phyloP scores from a whole-genome alignment of 2,888 invertebrate species.

The Orchesella flavescens region DNA sequence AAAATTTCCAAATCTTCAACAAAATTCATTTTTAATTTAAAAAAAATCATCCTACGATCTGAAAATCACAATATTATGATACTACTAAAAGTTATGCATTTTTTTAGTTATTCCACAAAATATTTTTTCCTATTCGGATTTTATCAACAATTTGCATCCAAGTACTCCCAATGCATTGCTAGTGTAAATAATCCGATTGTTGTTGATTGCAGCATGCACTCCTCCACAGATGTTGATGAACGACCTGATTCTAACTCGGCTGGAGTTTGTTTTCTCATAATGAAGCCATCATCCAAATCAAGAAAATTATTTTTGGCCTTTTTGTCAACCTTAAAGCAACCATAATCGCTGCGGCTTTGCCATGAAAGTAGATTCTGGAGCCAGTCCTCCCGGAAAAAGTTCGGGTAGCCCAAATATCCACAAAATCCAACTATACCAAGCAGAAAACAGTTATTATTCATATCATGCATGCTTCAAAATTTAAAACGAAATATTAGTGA shows the following conservation, averaged over 20 bases:
- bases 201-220: neutral
- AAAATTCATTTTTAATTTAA: too few relatives aligned
- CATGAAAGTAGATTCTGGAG: constrained; percentile 74
- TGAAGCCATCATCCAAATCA: neutral
- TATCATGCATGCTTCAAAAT: constrained; percentile 17
- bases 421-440: constrained; percentile 76
- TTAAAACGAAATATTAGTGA: neutral
- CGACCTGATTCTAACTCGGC: neutral
- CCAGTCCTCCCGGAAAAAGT: constrained; percentile 74
- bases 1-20: too few relatives aligned
- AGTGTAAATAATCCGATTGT: neutral
- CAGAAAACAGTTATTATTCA: too few relatives aligned
- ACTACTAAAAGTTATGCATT: too few relatives aligned
- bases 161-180: neutral
- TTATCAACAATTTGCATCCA: neutral
- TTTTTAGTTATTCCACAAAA: too few relatives aligned
- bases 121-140: too few relatives aligned
- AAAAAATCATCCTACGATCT: too few relatives aligned
- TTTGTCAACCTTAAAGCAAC: constrained; percentile 23
- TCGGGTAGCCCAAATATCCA: constrained; percentile 75
- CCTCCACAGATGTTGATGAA: too few relatives aligned
- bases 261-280: neutral
- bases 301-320: neutral
- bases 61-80: too few relatives aligned
- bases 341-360: constrained; percentile 71